Base-by-base conservation (phyloP, 1,140 invertebrate genomes). In the Drosophila subpulchrella region DNA sequence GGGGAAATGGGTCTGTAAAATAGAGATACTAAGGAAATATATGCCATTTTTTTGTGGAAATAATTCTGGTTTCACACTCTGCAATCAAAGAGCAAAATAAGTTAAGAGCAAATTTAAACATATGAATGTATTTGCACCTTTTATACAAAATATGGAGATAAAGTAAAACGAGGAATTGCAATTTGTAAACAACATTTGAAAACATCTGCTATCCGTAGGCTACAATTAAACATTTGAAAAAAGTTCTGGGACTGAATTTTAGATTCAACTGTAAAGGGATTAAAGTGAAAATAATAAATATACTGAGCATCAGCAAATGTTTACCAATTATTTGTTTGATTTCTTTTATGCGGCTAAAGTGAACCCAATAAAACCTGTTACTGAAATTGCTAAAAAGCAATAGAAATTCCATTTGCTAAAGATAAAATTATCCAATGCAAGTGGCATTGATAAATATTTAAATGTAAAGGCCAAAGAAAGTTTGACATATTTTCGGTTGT, bases 31-130 rank as follows among this genome's bases (percentile, higher is more conserved):
- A 41, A 27, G 27, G 42, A 7, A 6, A 46, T 11, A 65, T 46
- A 42, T 46, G 10, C 17, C 3, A 15, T 59, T 44, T 58, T 48
- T 65, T 39, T 7, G 12, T 39, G 34, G 6, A 56, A 41, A 20
- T 13, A 12, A 10, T 32, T 41, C 1, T 32, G 24, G 12, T 56
- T 27, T 57, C 11, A 38, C 11, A 54, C 24, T 39, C 7, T 7
- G 32, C 24, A 32, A 38, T 17, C 24, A 57, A 65, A 57, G 48
- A 12, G 0, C 7, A 54, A 38, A 54, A 38, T 13, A 38, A n/a
- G 38, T 3, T 12, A 12, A 34, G 1, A 7, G 2, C 1, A 32
- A n/a, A 48, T 47, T 6, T 6, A 39, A 1, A 39, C 2, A 13
- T 39, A n/a, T 10, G 38, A 13, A 13, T 39, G 1, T 56, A 27